Percentiles rank a stretch among this genome's conserved stretches.
These are phyloP conservation scores for Spizaetus ornatus DNA, from an alignment of 2,113 vertebrate species.

Conservation along the genomic window DNA sequence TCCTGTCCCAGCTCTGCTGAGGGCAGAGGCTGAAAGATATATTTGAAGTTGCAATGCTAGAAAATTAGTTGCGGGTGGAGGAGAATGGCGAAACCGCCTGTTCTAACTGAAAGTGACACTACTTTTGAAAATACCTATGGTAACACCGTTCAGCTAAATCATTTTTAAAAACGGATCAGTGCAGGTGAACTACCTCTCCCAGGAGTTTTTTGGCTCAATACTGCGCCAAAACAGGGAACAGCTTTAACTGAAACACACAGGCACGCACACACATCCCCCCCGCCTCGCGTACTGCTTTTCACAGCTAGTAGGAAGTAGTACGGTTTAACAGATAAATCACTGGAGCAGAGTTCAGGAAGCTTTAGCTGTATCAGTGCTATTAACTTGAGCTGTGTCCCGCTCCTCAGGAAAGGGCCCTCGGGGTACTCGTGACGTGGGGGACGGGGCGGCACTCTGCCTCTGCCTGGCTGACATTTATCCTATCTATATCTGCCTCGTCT, in stretches of 20 bases:
- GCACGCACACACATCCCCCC: no score
- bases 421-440: neutral
- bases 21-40: neutral
- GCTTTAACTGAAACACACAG: neutral
- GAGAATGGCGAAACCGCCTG: neutral
- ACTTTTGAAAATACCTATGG: neutral
- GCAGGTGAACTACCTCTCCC: neutral
- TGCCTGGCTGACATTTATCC: neutral
- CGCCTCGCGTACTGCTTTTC: neutral
- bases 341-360: neutral
- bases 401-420: neutral
- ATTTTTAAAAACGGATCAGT: neutral
- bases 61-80: neutral
- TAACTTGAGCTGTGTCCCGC: neutral
- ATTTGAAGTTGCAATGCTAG: neutral
- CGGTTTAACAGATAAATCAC: neutral
- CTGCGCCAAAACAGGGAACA: neutral
- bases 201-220: neutral
- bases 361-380: neutral
- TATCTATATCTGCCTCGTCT: neutral
- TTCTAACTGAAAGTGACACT: neutral
- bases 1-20: conserved; percentile 6
- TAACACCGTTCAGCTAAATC: neutral
- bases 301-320: neutral
- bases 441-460: neutral